Evolutionary conservation across 2,113 vertebrate genomes (phyloP).

Genomic region (Pomatorhinus ruficollis): DNA sequence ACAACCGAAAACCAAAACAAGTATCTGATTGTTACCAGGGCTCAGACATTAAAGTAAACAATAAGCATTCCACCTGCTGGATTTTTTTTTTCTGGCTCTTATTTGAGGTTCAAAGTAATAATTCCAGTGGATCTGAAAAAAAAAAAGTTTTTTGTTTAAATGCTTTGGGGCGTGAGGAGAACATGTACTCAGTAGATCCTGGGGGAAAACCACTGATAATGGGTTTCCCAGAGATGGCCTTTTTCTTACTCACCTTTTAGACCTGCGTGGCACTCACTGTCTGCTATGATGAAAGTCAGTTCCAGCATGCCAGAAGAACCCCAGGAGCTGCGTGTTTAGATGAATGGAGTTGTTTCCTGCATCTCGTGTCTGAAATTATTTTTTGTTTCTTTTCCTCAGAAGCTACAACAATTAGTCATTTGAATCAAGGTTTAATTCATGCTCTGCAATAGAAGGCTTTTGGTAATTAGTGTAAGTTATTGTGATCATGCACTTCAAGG

Average conservation of each 20-base stretch:
- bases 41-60: background rate
- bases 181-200: background rate
- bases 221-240: background rate
- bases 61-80: background rate
- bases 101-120: background rate
- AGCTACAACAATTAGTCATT: constrained; percentile 47
- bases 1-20: background rate
- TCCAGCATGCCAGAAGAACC: constrained; percentile 9
- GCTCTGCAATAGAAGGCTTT: constrained; percentile 36
- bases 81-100: background rate
- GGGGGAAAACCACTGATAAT: background rate
- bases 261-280: background rate
- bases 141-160: background rate
- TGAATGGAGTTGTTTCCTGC: background rate
- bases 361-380: background rate
- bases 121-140: background rate
- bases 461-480: constrained; percentile 61
- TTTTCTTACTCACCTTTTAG: background rate
- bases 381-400: background rate
- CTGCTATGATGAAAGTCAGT: background rate
- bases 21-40: background rate
- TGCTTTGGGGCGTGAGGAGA: background rate
- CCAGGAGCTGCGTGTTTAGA: background rate
- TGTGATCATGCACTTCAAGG: constrained; percentile 42
- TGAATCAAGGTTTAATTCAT: constrained; percentile 54